Evolutionary conservation across 1,140 invertebrate genomes (phyloP).

Genomic region (Hyles euphorbiae): DNA sequence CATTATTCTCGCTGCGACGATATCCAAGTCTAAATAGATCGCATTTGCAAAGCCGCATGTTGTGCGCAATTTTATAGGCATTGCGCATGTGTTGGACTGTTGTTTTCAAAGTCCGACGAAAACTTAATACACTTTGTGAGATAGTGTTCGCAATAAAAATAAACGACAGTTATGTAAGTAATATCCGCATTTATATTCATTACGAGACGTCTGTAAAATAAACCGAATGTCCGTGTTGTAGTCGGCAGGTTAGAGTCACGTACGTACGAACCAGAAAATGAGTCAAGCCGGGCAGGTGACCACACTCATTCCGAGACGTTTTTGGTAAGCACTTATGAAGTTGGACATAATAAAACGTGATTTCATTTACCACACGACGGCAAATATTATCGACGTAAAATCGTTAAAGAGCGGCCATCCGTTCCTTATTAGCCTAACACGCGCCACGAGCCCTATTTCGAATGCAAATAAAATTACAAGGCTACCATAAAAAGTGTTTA

Average conservation of each 20-base stretch:
- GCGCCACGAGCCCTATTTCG: slow-evolving; percentile 51
- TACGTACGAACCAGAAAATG: not conserved
- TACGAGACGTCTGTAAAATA: too few species aligned
- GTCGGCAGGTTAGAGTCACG: slow-evolving; percentile 3
- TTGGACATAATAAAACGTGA: slow-evolving; percentile 34
- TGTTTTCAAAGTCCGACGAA: too few species aligned
- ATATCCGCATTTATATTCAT: not conserved
- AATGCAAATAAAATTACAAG: slow-evolving; percentile 62
- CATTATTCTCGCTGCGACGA: slow-evolving; percentile 66
- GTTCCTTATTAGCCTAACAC: slow-evolving; percentile 62
- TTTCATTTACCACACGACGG: slow-evolving; percentile 37
- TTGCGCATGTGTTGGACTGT: slow-evolving; percentile 5
- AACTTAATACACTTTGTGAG: too few species aligned
- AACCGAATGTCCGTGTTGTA: not conserved
- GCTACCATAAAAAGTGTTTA: slow-evolving; percentile 62
- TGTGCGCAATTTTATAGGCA: slow-evolving; percentile 26
- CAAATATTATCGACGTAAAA: slow-evolving; percentile 39
- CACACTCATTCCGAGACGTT: slow-evolving; percentile 22
- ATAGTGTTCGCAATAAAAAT: too few species aligned
- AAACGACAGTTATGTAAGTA: not conserved
- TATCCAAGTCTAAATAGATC: slow-evolving; percentile 65
- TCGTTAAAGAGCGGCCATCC: slow-evolving; percentile 46
- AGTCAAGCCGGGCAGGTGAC: slow-evolving; percentile 12
- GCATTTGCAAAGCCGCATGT: slow-evolving; percentile 50
- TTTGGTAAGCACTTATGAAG: slow-evolving; percentile 35